Base-by-base conservation (phyloP, 2,797 vertebrate genomes). In the Macropodus opercularis region DNA sequence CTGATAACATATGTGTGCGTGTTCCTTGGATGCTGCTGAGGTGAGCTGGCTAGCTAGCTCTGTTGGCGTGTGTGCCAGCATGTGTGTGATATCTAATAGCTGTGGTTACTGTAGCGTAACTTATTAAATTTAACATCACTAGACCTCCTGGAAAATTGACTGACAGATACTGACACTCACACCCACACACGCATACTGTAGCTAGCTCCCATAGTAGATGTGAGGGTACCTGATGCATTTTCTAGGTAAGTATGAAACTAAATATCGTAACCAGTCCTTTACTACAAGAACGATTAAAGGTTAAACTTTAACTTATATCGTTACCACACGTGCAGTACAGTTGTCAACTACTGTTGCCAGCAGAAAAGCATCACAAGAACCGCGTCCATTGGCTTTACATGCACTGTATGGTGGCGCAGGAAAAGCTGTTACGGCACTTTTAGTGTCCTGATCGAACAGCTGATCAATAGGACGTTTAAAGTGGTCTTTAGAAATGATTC, bases 61-160 rank as follows among this genome's bases (percentile, higher is more conserved):
- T 53, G 50, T 50, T 66, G 65, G 60, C 17, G 44, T 63, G 51
- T 60, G 32, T 49, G 55, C 23, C 55, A 52, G 50, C 50, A 50
- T 74, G 76, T 77, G 76, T 69, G 72, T 63, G 54, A 75, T 73
- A 71, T 82, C 67, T 85, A 85, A 83, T 88, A 85, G 79, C 82
- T 81, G 75, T 48, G 82, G 58, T 81, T 79, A 79, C 66, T 75
- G 77, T 67, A 68, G 79, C 61, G 38, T 83, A 70, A 81, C 85
- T 81, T 86, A 87, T 89, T 86, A 79, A 81, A 85, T 83, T 69
- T 76, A 77, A 83, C 78, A 84, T 83, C 72, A 77, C 70, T 63
- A 74, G 77, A 84, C 63, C 72, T 77, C 80, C 72, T 60, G 43
- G 64, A 81, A 86, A 53, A 66, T 69, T 80, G 77, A 84, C 61